Evolutionary conservation across 2,888 invertebrate genomes (phyloP).

Genomic region (Pomacea canaliculata): DNA sequence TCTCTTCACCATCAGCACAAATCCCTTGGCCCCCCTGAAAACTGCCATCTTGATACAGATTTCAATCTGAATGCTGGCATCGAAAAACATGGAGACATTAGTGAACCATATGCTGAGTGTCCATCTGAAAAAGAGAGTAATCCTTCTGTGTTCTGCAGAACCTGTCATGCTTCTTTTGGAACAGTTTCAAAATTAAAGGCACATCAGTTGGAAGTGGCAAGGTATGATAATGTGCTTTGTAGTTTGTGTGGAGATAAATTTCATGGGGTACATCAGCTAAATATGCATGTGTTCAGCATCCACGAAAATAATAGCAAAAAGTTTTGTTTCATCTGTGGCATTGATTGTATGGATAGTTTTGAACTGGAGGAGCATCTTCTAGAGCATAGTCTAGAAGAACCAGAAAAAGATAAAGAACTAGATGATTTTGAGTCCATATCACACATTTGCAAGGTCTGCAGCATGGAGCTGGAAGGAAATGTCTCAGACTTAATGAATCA

Average conservation of each 20-base stretch:
- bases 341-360: conserved; percentile 17
- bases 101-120: not conserved
- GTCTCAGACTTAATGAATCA: conserved; percentile 22
- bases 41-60: too few relatives aligned
- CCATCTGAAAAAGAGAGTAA: not conserved
- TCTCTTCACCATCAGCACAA: too few relatives aligned
- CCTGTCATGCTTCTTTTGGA: not conserved
- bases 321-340: conserved; percentile 21
- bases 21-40: too few relatives aligned
- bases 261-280: conserved; percentile 21
- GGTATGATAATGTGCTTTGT: conserved; percentile 21
- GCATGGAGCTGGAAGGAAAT: conserved; percentile 14
- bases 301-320: conserved; percentile 20
- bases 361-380: conserved; percentile 22
- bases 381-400: conserved; percentile 13
- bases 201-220: conserved; percentile 9
- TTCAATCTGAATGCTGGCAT: not conserved
- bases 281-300: conserved; percentile 20
- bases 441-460: conserved; percentile 18
- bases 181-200: conserved; percentile 4
- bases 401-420: conserved; percentile 10
- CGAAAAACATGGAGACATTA: not conserved
- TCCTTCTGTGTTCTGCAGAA: conserved; percentile 6
- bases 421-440: conserved; percentile 6
- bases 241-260: conserved; percentile 19